Evolutionary conservation across 2,888 invertebrate genomes (phyloP), one percentile per base, ranked within the genome.

Genomic region (Phortica magna): DNA sequence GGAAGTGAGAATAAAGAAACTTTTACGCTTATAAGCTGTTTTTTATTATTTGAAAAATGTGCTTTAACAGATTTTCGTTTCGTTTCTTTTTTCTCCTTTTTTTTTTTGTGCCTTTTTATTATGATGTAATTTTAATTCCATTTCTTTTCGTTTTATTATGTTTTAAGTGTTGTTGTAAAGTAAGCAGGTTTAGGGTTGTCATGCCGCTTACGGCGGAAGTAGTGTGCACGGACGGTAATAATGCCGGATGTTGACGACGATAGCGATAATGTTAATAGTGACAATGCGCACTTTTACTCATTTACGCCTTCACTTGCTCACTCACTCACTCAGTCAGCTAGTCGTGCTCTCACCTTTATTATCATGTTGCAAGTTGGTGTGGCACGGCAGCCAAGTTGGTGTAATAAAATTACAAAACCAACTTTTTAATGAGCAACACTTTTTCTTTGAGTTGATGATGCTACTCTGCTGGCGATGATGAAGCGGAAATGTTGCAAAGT

Each of bases 391-490:
- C n/a, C n/a, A 55, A 14, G n/a, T 55, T 55, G 14, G 14, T 55
- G 55, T 84, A 88, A 87, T 87, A 84, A 87, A 88, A 87, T 87
- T 87, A 83, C 80, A 81, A 81, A 88, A 87, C 31, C 84, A 84
- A 84, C 84, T 84, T 84, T 84, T 84, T 84, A 88, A 84, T 84
- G 84, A 84, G 88, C 87, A 88, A 84, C 84, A 84, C 85, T 84
- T 86, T 84, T 84, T 84, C 80, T 83, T 82, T 81, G 31, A 31
- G 31, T 31, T 31, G 31, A 31, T 31, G 31, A 31, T 83, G 86
- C 86, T 83, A 84, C 86, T 77, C 81, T 77, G 75, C 39, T 17
- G 17, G 31, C 57, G 39, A 7, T 75, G 75, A 70, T 74, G 48
- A 59, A 72, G 39, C 55, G 75, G 70, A 71, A 55, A 17, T 55